phyloP scores from a whole-genome alignment of 2,888 invertebrate species.

The Doris montereyensis region DNA sequence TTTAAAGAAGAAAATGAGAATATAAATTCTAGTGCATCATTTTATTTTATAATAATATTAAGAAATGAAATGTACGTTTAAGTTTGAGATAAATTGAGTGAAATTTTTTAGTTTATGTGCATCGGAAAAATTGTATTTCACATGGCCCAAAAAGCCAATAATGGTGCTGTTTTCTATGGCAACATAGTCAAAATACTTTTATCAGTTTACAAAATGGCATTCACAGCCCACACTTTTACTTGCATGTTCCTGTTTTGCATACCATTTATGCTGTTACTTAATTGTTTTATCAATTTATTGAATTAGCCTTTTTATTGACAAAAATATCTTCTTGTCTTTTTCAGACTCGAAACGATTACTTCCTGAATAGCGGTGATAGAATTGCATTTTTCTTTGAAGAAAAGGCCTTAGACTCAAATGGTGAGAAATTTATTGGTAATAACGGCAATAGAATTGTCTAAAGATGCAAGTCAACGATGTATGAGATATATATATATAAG shows the following conservation, averaged over 20 bases:
- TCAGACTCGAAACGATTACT: constrained; percentile 78
- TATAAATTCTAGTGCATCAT: not conserved
- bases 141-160: not conserved
- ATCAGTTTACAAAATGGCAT: too few relatives aligned
- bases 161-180: too few relatives aligned
- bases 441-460: too few relatives aligned
- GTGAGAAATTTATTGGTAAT: too few relatives aligned
- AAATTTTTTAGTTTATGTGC: too few relatives aligned
- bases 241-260: too few relatives aligned
- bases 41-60: not conserved
- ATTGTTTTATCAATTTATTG: not conserved
- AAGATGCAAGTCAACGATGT: too few relatives aligned
- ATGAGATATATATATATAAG: too few relatives aligned
- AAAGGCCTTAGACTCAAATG: constrained; percentile 83
- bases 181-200: too few relatives aligned
- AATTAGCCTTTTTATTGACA: not conserved
- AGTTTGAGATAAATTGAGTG: not conserved
- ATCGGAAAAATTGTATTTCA: constrained; percentile 1
- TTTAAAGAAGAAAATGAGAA: too few relatives aligned
- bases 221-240: too few relatives aligned
- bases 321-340: not conserved
- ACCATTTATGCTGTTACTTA: not conserved
- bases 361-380: constrained; percentile 92
- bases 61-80: not conserved
- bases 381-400: constrained; percentile 93